These are phyloP conservation scores for Thera britannica DNA, from an alignment of 2,888 invertebrate species.

Conservation along the genomic window DNA sequence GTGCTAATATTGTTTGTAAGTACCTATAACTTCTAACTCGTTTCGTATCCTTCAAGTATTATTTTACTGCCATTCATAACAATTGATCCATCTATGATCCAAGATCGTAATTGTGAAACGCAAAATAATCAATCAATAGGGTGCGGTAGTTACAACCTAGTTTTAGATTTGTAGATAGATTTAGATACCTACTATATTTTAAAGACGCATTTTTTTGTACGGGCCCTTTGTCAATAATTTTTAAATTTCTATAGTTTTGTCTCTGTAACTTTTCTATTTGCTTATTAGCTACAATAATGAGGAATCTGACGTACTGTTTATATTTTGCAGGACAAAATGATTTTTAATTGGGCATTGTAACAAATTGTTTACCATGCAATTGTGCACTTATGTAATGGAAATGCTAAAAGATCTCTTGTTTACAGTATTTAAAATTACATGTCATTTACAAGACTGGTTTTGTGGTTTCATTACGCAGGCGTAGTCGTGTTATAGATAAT, in stretches of 20 bases:
- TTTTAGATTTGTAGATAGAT: constrained; percentile 36
- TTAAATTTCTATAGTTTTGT: background rate
- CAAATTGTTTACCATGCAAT: constrained; percentile 28
- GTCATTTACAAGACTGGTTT: constrained; percentile 82
- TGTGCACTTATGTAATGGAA: constrained; percentile 62
- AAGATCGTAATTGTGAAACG: background rate
- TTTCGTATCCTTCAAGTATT: constrained; percentile 47
- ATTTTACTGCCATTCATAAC: constrained; percentile 18
- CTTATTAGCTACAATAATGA: too few species aligned
- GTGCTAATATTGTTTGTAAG: constrained; percentile 36
- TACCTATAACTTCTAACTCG: constrained; percentile 23
- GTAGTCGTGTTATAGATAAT: too few species aligned
- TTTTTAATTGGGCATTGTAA: constrained; percentile 12
- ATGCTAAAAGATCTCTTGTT: constrained; percentile 81
- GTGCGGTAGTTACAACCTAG: constrained; percentile 26
- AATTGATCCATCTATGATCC: background rate
- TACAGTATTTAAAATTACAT: constrained; percentile 84
- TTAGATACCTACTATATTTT: constrained; percentile 32
- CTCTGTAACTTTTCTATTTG: background rate
- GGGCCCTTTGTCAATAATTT: constrained; percentile 8
- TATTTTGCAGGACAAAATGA: constrained; percentile 1
- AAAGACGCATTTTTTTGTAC: constrained; percentile 34
- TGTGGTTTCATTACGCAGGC: constrained; percentile 81
- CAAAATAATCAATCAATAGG: background rate
- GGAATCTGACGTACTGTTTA: background rate